These are phyloP conservation scores for Allochrocebus solatus DNA, from an alignment of 2,797 vertebrate species.

Conservation along the genomic window DNA sequence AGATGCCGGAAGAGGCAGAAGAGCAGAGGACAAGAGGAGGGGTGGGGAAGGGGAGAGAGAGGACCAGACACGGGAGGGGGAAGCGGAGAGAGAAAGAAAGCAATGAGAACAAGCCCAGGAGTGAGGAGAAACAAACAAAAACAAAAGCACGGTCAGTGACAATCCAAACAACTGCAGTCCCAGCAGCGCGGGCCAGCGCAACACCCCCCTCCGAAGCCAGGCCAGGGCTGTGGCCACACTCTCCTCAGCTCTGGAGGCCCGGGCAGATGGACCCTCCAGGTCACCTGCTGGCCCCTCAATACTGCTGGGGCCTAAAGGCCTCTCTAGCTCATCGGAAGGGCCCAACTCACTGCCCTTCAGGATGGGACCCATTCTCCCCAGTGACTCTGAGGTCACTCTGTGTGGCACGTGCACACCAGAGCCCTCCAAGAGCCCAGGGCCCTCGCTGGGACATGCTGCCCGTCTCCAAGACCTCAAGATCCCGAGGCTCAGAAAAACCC, in stretches of 20 bases:
- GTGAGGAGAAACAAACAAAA: conserved; percentile 69
- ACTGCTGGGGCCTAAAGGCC: not conserved
- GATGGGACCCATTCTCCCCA: not conserved
- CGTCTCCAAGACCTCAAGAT: not conserved
- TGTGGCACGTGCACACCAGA: too few species aligned
- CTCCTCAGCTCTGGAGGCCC: too few species aligned
- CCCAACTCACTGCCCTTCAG: not conserved
- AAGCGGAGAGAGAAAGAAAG: conserved; percentile 65
- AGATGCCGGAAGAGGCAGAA: not conserved
- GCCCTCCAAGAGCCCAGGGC: not conserved
- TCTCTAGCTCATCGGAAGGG: not conserved
- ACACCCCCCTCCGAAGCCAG: not conserved
- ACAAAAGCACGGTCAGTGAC: conserved; percentile 81
- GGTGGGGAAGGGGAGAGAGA: not conserved
- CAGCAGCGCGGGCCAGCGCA: conserved; percentile 68
- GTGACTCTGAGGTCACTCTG: not conserved
- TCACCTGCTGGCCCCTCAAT: not conserved
- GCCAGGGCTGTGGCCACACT: too few species aligned
- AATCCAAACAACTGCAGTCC: conserved; percentile 69
- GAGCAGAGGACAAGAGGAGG: conserved; percentile 73
- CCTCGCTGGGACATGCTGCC: not conserved
- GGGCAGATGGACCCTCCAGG: not conserved
- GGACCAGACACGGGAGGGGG: conserved; percentile 59
- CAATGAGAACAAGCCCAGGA: conserved; percentile 79
- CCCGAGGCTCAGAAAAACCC: not conserved